A percentile compares a stretch with the other conserved stretches of the same genome.
Conservation (phyloP, 2,797 vertebrate species). For the Erpetoichthys calabaricus region DNA sequence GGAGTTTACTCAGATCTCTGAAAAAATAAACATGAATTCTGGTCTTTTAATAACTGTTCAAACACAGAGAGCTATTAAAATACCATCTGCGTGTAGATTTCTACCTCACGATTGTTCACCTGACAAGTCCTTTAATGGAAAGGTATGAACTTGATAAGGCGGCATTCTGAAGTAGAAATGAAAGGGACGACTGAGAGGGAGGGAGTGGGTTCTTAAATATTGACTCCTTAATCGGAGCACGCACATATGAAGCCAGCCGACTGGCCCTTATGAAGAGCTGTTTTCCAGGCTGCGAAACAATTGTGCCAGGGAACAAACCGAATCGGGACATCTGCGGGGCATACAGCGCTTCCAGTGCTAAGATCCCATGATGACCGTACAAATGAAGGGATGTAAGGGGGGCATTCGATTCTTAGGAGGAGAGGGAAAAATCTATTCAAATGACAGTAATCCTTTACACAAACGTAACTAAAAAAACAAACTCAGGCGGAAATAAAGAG, state of each 20-base stretch:
- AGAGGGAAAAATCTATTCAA: too few relatives aligned
- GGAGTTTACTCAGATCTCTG: too few relatives aligned
- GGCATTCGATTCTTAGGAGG: too few relatives aligned
- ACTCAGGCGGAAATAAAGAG: too few relatives aligned
- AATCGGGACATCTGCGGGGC: too few relatives aligned
- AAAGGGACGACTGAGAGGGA: neutral
- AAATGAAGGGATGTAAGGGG: neutral
- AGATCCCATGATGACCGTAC: neutral
- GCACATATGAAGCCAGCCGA: too few relatives aligned
- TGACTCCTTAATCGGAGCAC: neutral
- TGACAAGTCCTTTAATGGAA: conserved; percentile 11
- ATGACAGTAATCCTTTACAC: too few relatives aligned
- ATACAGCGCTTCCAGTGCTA: too few relatives aligned
- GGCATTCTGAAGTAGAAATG: neutral
- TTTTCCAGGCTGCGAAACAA: too few relatives aligned
- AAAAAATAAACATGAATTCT: neutral
- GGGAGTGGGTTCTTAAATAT: neutral
- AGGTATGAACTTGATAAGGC: conserved; percentile 7
- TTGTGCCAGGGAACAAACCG: too few relatives aligned
- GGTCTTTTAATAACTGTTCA: conserved; percentile 19
- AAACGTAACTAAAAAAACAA: too few relatives aligned
- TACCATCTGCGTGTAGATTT: conserved; percentile 27
- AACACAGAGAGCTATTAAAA: conserved; percentile 29
- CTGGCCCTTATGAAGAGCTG: too few relatives aligned
- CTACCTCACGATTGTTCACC: conserved; percentile 25